Base-by-base conservation (phyloP, 35 echinoderm and acorn worm genomes). In the Eucidaris tribuloides region DNA sequence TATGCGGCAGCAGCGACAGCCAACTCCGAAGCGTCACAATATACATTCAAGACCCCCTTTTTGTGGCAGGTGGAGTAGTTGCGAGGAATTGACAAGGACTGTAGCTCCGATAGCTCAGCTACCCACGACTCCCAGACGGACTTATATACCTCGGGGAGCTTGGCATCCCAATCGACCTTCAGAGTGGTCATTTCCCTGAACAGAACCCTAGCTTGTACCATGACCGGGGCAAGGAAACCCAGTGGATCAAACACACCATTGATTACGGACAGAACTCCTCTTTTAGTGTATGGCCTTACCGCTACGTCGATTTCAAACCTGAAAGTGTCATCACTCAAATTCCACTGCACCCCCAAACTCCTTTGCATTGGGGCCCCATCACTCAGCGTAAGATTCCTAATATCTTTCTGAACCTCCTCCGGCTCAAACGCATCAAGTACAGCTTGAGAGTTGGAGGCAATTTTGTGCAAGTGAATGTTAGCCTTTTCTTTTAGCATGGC, bases 1-100 rank as follows among this genome's bases (percentile, higher is more conserved):
- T 91, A 85, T 1, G 81, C 81, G 15, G 84, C 81, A 50, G 82
- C 89, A 23, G 65, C 89, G 45, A 85, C 79, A 23, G 89, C 89
- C 13, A 38, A 0, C 9, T 35, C 46, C 17, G 65, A 78, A 15
- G 89, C 89, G 55, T 91, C 89, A 7, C 80, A 91, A 19, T 79
- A 91, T 1, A 85, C 35, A 31, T 46, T 24, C 29, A 63, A 63
- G 6, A 29, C 27, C 59, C 59, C 59, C 5, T 63, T 63, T 27
- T 63, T 24, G 5, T 6, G 7, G 27, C 59, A 63, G 59, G 23
- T 24, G 27, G 27, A 27, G 59, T 63, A 63, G 59, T 63, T 63
- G 59, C 59, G 59, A 9, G 59, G 59, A 63, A 63, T 24, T 27
- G 59, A 63, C 27, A 63, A 29, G 5, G 59, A 63, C 59, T 63